Conservation (phyloP, 2,888 invertebrate species). For the Osedax fenrisi region DNA sequence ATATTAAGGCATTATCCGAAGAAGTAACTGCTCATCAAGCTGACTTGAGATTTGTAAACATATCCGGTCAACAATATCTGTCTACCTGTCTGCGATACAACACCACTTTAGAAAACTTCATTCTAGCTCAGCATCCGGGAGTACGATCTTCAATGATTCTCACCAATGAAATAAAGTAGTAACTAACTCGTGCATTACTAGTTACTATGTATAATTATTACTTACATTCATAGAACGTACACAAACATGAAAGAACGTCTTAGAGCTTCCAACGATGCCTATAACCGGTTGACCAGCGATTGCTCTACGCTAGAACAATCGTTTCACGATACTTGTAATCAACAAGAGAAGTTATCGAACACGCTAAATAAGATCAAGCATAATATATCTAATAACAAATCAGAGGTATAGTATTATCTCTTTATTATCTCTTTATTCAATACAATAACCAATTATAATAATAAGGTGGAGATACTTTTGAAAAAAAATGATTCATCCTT, state of each 20-base stretch:
- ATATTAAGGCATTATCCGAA: conserved; percentile 35
- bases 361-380: not conserved
- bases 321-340: not conserved
- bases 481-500: no score
- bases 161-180: not conserved
- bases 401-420: no score
- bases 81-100: conserved; percentile 44
- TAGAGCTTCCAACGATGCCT: not conserved
- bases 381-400: not conserved
- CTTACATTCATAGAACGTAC: not conserved
- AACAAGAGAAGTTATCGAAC: not conserved
- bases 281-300: not conserved
- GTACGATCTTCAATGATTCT: not conserved
- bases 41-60: conserved; percentile 82
- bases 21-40: conserved; percentile 83
- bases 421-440: no score
- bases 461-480: no score
- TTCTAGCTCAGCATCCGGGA: not conserved
- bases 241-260: not conserved
- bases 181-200: no score
- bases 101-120: not conserved
- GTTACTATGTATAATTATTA: no score
- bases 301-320: not conserved
- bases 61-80: conserved; percentile 87
- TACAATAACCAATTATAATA: no score